A percentile compares a stretch with the other conserved stretches of the same genome.
Conservation (phyloP, 2,113 vertebrate species). For the Hemibates koningsi region DNA sequence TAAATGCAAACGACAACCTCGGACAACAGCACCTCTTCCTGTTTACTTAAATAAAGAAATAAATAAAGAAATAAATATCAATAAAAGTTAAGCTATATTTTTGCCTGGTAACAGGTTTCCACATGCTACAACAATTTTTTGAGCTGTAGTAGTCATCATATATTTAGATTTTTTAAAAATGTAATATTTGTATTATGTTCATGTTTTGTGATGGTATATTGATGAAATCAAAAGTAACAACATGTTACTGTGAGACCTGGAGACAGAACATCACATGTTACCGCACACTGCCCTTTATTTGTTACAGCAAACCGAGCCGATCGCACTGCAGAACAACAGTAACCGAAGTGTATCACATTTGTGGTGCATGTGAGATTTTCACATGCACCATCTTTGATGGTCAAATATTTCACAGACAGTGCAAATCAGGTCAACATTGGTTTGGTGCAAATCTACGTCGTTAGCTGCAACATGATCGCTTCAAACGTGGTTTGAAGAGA, state of each 20-base stretch:
- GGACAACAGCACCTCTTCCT: neutral
- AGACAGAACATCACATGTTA: neutral
- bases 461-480: neutral
- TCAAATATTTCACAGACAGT: neutral
- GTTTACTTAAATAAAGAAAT: neutral
- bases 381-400: neutral
- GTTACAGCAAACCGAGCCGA: rapidly evolving
- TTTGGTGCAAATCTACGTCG: neutral
- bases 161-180: rapidly evolving
- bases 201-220: neutral
- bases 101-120: neutral
- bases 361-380: neutral
- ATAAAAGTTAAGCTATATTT: neutral
- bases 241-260: neutral
- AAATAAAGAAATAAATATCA: neutral
- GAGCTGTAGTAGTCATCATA: neutral
- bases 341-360: neutral
- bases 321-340: neutral
- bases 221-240: neutral
- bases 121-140: rapidly evolving
- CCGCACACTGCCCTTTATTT: neutral
- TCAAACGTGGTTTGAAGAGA: neutral
- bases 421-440: neutral
- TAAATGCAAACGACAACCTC: neutral
- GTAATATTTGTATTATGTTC: neutral